Base-by-base conservation (phyloP, 2,888 invertebrate species). In the Melanotus villosus region DNA sequence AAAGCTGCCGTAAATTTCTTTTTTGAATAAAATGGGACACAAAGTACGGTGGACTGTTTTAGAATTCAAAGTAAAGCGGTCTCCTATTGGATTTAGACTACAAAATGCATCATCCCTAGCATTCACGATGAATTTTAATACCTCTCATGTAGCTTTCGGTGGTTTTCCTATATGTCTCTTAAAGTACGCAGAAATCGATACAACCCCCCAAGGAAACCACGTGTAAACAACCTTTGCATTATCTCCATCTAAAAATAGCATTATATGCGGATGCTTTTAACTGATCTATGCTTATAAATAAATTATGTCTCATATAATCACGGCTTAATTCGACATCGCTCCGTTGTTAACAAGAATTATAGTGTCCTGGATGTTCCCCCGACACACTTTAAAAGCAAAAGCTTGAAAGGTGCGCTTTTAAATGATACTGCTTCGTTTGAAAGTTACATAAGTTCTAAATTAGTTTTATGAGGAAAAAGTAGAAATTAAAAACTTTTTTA, bases 161-260 rank as follows among this genome's bases (percentile, higher is more conserved):
- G 10, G 26, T 6, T 14, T 30, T 50, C 50, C 50, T 50, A 14
- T 9, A 7, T 50, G 26, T 30, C 26, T 30, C 50, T 9, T 16
- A 23, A 14, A n/a, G 2, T 50, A 16, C n/a, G n/a, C 50, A 50
- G 26, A 50, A 50, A 50, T 50, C 50, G 50, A 50, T 50, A 26
- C 30, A 30, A 50, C n/a, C n/a, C 50, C 50, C 50, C 23, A 30
- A 50, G 50, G 50, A 30, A 23, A 50, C 50, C 30, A 30, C 50
- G 50, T 30, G 50, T 50, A 50, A 50, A 50, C 50, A 50, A 26
- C 14, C 14, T 50, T 12, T 50, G 26, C 10, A 50, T 50, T 50
- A 50, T 30, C 50, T n/a, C n/a, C n/a, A n/a, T 50, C 50, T 50
- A 30, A 50, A 50, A 50, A 50, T 50, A 50, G 30, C 16, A 30